Evolutionary conservation across 2,888 invertebrate species (phyloP).

Genomic region (Salticus scenicus): DNA sequence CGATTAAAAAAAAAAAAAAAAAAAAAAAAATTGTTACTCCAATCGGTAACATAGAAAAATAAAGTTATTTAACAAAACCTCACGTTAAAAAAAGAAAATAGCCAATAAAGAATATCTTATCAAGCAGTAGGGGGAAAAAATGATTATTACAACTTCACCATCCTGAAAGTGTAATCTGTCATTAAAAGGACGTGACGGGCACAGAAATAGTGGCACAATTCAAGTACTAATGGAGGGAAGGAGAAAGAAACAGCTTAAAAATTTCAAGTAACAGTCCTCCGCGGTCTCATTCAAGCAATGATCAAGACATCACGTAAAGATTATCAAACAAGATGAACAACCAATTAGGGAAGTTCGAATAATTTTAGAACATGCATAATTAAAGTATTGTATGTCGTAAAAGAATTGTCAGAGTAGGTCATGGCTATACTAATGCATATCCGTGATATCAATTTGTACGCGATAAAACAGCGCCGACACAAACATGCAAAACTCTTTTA

Average conservation of each 20-base stretch:
- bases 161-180: not conserved
- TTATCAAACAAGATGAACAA: not conserved
- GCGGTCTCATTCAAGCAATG: too few species aligned
- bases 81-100: not conserved
- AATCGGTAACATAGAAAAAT: too few species aligned
- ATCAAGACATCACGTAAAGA: too few species aligned
- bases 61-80: not conserved
- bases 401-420: not conserved
- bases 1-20: too few species aligned
- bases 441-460: too few species aligned
- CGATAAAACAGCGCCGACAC: too few species aligned
- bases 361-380: not conserved
- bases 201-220: conserved; percentile 10
- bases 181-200: conserved; percentile 30
- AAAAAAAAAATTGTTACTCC: too few species aligned
- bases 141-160: too few species aligned
- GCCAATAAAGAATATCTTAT: not conserved
- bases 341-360: not conserved
- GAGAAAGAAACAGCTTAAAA: not conserved
- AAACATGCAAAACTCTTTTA: too few species aligned
- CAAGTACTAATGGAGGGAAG: not conserved
- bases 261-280: too few species aligned
- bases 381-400: not conserved
- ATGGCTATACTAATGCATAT: too few species aligned
- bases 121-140: too few species aligned